Base-by-base conservation (phyloP, 2,113 vertebrate species). In the Ranitomeya imitator region DNA sequence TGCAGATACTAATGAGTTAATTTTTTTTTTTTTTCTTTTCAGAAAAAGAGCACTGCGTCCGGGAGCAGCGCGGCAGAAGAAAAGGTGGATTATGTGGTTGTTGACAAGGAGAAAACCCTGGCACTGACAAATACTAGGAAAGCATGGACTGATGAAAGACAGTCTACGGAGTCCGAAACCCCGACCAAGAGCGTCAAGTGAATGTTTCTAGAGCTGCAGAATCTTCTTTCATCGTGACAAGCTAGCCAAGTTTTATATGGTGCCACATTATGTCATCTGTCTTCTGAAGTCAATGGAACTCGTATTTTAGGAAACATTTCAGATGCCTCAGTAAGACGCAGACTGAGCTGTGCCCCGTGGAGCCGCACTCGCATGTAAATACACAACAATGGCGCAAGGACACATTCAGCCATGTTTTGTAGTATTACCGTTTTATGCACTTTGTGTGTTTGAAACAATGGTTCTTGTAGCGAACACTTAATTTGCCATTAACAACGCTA, bases 21-120 rank as follows among this genome's bases (percentile, higher is more conserved):
- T 45, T 5, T 45, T 45, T 45, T 45, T 3, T 0, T 54, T 89
- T 63, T 83, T 79, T 12, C 16, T 52, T 83, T 90, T 18, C 86
- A 99, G 98, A 97, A 97, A 85, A 99, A 99, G 95, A 99, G 93
- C 93, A 98, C 96, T 4, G 97, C 96, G 81, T 95, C 96, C 0
- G 97, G 97, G 78, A 96, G 96, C 93, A 96, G 96, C 0, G 95
- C 95, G 45, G 97, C 97, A 0, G 98, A 99, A 0, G 98, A 99
- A 92, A 96, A 98, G n/a, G 98, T 99, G 3, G 98, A 99, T 92
- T 99, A 99, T 0, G 98, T 99, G 21, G 96, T 99, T 76, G 98
- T 99, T 37, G 98, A 99, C 93, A 97, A 99, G 90, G 97, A 99
- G 92, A 96, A 98, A 84, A 99, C 98, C 0, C 94, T 98, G 81